A percentile compares a stretch with the other conserved stretches of the same genome.
Conservation (phyloP, 2,888 invertebrate genomes). For the Drosophila neotestacea region DNA sequence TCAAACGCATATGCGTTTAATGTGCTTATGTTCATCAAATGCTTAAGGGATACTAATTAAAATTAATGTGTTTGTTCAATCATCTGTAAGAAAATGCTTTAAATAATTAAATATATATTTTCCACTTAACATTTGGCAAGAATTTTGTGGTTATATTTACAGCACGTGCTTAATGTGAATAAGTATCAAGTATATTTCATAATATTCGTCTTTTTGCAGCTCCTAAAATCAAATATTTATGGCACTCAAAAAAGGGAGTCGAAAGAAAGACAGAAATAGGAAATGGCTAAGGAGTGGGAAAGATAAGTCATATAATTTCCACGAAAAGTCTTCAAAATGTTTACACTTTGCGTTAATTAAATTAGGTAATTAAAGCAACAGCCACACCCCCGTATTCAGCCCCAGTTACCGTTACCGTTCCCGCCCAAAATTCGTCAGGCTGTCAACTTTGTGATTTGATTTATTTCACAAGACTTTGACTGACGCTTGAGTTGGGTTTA, state of each 20-base stretch:
- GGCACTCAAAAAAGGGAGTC: constrained; percentile 5
- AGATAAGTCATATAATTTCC: constrained; percentile 36
- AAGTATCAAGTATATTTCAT: neutral
- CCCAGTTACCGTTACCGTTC: neutral
- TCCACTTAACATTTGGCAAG: constrained; percentile 7
- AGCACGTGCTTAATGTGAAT: neutral
- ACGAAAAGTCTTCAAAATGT: constrained; percentile 41
- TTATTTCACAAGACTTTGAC: constrained; percentile 47
- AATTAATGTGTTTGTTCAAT: constrained; percentile 4
- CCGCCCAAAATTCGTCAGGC: constrained; percentile 15
- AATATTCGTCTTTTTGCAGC: constrained; percentile 21
- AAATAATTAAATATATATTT: constrained; percentile 15
- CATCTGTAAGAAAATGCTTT: neutral
- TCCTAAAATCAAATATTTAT: constrained; percentile 36
- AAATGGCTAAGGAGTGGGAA: neutral
- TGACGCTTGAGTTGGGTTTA: constrained; percentile 21
- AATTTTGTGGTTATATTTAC: neutral
- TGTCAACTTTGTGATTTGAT: constrained; percentile 58
- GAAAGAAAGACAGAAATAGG: neutral
- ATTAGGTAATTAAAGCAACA: constrained; percentile 57
- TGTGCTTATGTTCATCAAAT: neutral
- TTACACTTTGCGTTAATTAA: constrained; percentile 67
- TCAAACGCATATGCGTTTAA: neutral
- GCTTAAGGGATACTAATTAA: constrained; percentile 2
- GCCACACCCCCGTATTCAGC: neutral